Evolutionary conservation across 2,797 vertebrate genomes (phyloP).

Genomic region (Lepilemur septentrionalis): DNA sequence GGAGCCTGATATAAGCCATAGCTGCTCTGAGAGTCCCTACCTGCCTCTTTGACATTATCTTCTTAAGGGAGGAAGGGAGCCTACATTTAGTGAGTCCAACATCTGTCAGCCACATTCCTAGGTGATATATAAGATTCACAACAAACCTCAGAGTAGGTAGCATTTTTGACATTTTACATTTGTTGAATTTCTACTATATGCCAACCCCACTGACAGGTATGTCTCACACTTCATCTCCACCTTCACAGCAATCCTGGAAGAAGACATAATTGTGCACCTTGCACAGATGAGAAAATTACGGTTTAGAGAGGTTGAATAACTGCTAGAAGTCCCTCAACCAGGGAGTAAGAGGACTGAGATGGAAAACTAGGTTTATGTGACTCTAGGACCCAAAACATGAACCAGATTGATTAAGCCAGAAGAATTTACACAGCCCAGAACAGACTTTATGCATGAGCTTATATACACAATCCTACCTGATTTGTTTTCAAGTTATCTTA

Average conservation of each 20-base stretch:
- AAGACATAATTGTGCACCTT: conserved; percentile 22
- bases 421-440: not conserved
- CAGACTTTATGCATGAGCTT: not conserved
- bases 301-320: not conserved
- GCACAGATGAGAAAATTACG: not conserved
- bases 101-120: not conserved
- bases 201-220: not conserved
- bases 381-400: not conserved
- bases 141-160: not conserved
- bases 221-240: not conserved
- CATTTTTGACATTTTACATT: conserved; percentile 13
- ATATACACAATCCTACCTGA: not conserved
- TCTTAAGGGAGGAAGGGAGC: not conserved
- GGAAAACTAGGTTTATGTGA: not conserved
- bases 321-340: not conserved
- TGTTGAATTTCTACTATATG: conserved; percentile 23
- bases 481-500: not conserved
- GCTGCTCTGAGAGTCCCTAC: not conserved
- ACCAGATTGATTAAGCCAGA: not conserved
- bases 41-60: not conserved
- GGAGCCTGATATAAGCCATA: not conserved
- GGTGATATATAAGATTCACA: not conserved
- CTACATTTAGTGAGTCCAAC: not conserved
- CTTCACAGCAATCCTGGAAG: conserved; percentile 7
- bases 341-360: not conserved